Conservation (phyloP, 2,113 vertebrate species). For the Oncorhynchus kisutch region DNA sequence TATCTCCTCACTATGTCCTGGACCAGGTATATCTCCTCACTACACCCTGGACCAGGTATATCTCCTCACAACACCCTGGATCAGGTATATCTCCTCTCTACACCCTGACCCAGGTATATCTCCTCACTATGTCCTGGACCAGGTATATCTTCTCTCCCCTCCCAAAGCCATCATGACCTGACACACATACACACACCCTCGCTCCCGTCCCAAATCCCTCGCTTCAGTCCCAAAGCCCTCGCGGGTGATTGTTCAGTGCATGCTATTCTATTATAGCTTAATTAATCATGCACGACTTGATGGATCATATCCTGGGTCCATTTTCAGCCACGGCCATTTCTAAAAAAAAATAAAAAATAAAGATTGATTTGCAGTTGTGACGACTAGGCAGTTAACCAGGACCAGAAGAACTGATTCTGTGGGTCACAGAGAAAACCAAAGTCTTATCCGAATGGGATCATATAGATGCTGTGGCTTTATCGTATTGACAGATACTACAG, state of each 20-base stretch:
- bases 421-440: not conserved
- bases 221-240: slow-evolving; percentile 27
- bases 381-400: not conserved
- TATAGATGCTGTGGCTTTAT: not conserved
- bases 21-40: no score
- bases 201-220: not conserved
- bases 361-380: not conserved
- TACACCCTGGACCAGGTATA: no score
- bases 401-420: not conserved
- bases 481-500: not conserved
- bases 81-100: no score
- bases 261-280: slow-evolving; percentile 68
- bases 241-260: slow-evolving; percentile 54
- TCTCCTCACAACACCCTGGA: no score
- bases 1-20: no score
- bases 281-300: slow-evolving; percentile 72
- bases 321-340: slow-evolving; percentile 7
- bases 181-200: no score
- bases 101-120: no score
- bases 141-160: no score
- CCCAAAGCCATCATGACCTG: no score
- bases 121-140: no score
- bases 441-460: not conserved
- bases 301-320: slow-evolving; percentile 61
- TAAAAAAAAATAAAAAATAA: not conserved